Base-by-base conservation (phyloP, 2,113 vertebrate genomes). In the Gnathonemus echidnorhynchus region DNA sequence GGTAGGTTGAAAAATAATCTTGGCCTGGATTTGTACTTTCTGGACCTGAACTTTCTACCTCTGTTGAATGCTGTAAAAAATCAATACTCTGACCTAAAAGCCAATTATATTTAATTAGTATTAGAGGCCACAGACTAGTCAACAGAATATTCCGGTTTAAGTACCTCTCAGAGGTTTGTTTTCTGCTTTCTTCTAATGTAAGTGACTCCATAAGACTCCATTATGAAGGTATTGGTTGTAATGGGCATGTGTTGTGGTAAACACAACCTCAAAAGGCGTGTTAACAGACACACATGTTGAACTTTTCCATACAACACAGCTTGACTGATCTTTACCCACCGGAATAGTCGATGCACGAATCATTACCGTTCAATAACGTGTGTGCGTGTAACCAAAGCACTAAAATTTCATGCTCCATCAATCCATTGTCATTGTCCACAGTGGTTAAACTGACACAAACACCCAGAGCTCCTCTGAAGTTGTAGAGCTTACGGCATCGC, bases 361-460 rank as follows among this genome's bases (percentile, higher is more conserved):
- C 35, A 19, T 42, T 80, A 80, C 74, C 5, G 17, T 80, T 39
- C 74, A 80, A 80, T 80, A 80, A 42, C 1, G 15, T 80, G 13
- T 42, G 74, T 19, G 74, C 15, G 39, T 80, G 74, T 80, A 80
- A 80, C 74, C 74, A 80, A 80, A 42, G 74, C 74, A 42, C 5
- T 42, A 80, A 15, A 80, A 80, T 80, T 42, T 80, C 74, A 80
- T 42, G 74, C 13, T 80, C 74, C 35, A 80, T 80, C 74, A 80
- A 19, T 80, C 74, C 17, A 80, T 80, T 42, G 35, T 80, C 74
- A 80, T 80, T 80, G 74, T 80, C 35, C 21, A 80, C 74, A 80
- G 74, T 80, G 74, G 35, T 80, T 80, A 80, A 39, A 80, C 74
- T 80, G 74, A 86, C 83, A 48, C 21, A 85, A 24, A 85, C 83